Conservation (phyloP, 2,888 invertebrate species). For the Mesochorus sp. region DNA sequence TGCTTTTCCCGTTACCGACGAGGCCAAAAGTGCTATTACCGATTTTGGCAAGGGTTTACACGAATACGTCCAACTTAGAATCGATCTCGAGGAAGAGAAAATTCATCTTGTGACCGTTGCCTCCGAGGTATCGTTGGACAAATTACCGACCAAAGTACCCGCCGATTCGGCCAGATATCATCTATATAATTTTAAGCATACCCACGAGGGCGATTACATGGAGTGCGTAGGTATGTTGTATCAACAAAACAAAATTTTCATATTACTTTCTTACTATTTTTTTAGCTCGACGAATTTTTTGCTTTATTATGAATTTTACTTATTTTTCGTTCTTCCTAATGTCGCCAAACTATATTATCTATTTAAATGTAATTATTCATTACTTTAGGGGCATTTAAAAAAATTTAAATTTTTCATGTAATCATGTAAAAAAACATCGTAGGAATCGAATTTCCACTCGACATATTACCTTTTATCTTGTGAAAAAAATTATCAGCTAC, state of each 20-base stretch:
- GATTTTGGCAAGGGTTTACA: slow-evolving; percentile 89
- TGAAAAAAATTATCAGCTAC: too few relatives aligned
- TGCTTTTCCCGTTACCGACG: slow-evolving; percentile 93
- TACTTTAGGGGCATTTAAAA: too few relatives aligned
- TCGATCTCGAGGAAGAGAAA: slow-evolving; percentile 93
- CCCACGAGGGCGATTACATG: slow-evolving; percentile 95
- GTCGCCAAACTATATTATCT: too few relatives aligned
- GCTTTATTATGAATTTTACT: too few relatives aligned
- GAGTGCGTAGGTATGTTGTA: slow-evolving; percentile 94
- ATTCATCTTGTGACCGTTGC: slow-evolving; percentile 90
- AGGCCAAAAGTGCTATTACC: slow-evolving; percentile 89
- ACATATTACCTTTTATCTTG: too few relatives aligned
- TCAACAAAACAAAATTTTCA: neutral
- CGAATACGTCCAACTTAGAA: slow-evolving; percentile 95
- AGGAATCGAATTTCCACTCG: too few relatives aligned
- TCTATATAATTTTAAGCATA: slow-evolving; percentile 94
- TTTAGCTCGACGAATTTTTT: too few relatives aligned
- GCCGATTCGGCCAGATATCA: slow-evolving; percentile 95
- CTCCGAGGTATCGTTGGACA: slow-evolving; percentile 86
- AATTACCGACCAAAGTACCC: slow-evolving; percentile 91
- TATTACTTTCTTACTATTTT: too few relatives aligned
- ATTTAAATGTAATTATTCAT: too few relatives aligned
- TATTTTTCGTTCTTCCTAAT: too few relatives aligned
- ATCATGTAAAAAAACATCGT: too few relatives aligned
- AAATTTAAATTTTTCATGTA: too few relatives aligned